These are phyloP conservation scores for Miniopterus natalensis DNA, from an alignment of 2,113 vertebrate species.

Conservation along the genomic window DNA sequence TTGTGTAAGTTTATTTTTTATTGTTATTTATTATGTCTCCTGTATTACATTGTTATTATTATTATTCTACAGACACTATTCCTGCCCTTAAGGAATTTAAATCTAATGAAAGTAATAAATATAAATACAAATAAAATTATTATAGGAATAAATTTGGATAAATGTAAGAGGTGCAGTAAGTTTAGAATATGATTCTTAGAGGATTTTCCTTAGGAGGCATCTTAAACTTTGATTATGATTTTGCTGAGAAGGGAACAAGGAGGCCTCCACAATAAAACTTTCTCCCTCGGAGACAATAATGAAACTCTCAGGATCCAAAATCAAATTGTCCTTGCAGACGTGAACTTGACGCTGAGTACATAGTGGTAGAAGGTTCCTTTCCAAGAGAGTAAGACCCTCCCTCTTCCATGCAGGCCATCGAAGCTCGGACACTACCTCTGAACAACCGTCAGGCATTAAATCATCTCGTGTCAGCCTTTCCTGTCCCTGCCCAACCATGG, in stretches of 20 bases:
- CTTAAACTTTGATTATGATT: neutral
- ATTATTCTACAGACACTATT: neutral
- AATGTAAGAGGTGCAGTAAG: neutral
- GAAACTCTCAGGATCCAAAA: neutral
- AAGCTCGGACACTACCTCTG: neutral
- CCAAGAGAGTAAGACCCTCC: neutral
- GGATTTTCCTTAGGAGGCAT: neutral
- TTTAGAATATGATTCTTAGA: neutral
- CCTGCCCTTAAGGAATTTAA: neutral
- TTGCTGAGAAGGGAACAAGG: neutral
- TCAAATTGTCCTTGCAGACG: neutral
- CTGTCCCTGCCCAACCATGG: neutral
- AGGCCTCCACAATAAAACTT: neutral
- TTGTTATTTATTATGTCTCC: too few relatives aligned
- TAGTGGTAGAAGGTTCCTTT: neutral
- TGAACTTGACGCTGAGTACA: neutral
- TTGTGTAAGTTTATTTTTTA: too few relatives aligned
- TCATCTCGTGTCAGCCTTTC: slow-evolving; percentile 28
- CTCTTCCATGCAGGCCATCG: neutral
- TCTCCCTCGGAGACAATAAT: neutral
- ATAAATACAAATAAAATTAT: neutral
- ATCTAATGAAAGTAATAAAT: neutral
- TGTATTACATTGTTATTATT: neutral
- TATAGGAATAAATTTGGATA: neutral
- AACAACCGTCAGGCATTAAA: slow-evolving; percentile 18